These are phyloP conservation scores for Caenorhabditis afra DNA, from an alignment of 2,888 invertebrate genomes.

Conservation along the genomic window DNA sequence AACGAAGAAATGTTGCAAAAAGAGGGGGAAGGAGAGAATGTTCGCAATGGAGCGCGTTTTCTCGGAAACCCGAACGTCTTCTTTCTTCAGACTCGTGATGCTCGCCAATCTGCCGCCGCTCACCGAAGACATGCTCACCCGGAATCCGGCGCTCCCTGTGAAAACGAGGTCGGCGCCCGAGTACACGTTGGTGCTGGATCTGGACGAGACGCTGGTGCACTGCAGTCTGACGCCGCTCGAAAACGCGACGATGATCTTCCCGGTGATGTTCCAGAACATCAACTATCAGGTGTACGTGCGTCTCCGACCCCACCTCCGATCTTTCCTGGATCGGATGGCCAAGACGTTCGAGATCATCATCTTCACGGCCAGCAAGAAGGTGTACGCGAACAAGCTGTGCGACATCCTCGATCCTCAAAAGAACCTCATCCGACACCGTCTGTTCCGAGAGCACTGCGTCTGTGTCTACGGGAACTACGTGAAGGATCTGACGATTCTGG, in stretches of 20 bases:
- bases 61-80: slow-evolving; percentile 10
- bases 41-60: too few species aligned
- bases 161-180: slow-evolving; percentile 94
- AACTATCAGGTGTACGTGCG: slow-evolving; percentile 90
- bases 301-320: slow-evolving; percentile 91
- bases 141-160: slow-evolving; percentile 87
- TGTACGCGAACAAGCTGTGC: slow-evolving; percentile 93
- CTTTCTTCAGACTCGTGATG: slow-evolving; percentile 87
- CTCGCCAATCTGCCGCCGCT: slow-evolving; percentile 92
- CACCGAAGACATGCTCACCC: slow-evolving; percentile 86
- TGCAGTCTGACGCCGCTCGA: slow-evolving; percentile 93
- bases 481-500: slow-evolving; percentile 93
- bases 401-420: slow-evolving; percentile 92
- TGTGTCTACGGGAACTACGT: slow-evolving; percentile 96
- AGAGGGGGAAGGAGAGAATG: background rate
- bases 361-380: slow-evolving; percentile 95
- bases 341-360: slow-evolving; percentile 92
- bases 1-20: slow-evolving; percentile 7
- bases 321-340: slow-evolving; percentile 92
- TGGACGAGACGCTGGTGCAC: slow-evolving; percentile 96
- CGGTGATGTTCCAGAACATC: slow-evolving; percentile 92
- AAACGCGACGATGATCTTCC: slow-evolving; percentile 94
- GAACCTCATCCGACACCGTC: slow-evolving; percentile 89
- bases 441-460: slow-evolving; percentile 95
- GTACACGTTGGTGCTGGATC: slow-evolving; percentile 87